Base-by-base conservation (phyloP, 2,113 vertebrate genomes). In the Raphicerus campestris region DNA sequence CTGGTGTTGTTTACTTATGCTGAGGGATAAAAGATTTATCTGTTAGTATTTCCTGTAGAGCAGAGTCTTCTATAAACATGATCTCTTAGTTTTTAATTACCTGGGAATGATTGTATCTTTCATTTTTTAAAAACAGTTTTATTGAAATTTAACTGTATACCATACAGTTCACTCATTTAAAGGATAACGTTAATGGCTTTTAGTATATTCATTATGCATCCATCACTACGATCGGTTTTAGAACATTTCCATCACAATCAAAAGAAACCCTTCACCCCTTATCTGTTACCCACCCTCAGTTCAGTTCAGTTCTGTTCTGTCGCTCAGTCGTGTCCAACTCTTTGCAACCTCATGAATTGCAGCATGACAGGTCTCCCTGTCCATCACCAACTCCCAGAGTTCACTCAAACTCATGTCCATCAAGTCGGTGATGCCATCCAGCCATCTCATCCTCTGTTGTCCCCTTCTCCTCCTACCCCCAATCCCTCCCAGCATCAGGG, bases 321-420 rank as follows among this genome's bases (percentile, higher is more conserved):
- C 11, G 0, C 26, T 30, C 58, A 60, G 26, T 14, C 11, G 11
- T 60, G 26, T 60, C 58, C 1, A 0, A 60, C 26, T 60, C 26
- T 28, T 60, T 28, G 58, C 11, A 0, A 60, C 26, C 58, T 11
- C 26, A 14, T 61, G 28, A 30, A 61, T 3, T 7, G 28, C 13
- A 61, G 60, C 60, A 61, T 0, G 0, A 1, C 60, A 61, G 60
- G 28, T 28, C 28, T 61, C 60, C 60, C 26, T 61, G 60, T 30
- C 60, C 28, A 61, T 61, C 60, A 61, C 28, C 60, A 61, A 15
- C 60, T 61, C 60, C 60, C 0, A 5, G 60, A 61, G 28, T 28
- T 61, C 28, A 61, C 60, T 30, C 60, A 61, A 3, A 30, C 28
- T 61, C 58, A 30, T 1, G 26, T 61, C 28, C 58, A 30, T 7